Conservation (phyloP, 2,797 vertebrate genomes). For the Sarcoramphus papa region DNA sequence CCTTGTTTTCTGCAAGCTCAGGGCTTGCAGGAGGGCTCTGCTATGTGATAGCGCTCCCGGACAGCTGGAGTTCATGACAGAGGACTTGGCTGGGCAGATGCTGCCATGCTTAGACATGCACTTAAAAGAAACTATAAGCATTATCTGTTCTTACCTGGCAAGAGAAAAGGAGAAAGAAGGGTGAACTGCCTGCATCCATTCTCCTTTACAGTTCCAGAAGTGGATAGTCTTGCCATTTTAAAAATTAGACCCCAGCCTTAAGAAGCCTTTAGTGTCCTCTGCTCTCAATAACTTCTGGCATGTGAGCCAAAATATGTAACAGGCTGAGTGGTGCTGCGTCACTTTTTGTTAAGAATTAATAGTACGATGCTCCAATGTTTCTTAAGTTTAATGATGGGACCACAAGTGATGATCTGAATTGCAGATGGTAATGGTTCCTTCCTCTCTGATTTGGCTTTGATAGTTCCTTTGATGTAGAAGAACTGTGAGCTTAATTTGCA, state of each 20-base stretch:
- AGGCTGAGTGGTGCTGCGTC: background rate
- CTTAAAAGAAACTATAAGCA: background rate
- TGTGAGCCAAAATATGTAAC: background rate
- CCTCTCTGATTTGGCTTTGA: slow-evolving; percentile 13
- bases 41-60: background rate
- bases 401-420: slow-evolving; percentile 36
- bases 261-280: background rate
- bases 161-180: background rate
- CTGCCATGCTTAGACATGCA: background rate
- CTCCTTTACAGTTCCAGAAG: background rate
- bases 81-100: background rate
- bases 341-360: background rate
- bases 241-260: background rate
- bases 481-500: slow-evolving; percentile 30
- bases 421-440: slow-evolving; percentile 35
- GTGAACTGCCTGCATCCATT: background rate
- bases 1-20: background rate
- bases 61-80: background rate
- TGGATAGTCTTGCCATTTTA: background rate
- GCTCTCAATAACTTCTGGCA: background rate
- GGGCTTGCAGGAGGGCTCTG: background rate
- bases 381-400: background rate
- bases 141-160: background rate
- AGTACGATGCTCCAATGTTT: background rate
- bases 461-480: slow-evolving; percentile 47